Percentiles rank a stretch among this genome's conserved stretches.
phyloP scores from a whole-genome alignment of 2,797 vertebrate genomes.

The Myotis findleyi region DNA sequence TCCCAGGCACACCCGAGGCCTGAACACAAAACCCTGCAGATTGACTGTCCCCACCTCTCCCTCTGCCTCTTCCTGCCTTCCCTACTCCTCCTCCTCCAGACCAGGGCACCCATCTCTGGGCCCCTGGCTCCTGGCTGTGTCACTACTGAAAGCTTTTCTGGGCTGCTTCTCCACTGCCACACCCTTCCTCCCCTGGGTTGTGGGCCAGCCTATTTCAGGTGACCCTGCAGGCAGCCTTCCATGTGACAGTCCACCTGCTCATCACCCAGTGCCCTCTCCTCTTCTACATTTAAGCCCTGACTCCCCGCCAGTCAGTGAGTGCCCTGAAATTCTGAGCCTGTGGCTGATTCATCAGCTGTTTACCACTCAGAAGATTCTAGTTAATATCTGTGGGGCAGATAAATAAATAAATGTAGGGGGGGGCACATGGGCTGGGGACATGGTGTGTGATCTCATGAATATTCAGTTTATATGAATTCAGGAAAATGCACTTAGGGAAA shows the following conservation, averaged over 20 bases:
- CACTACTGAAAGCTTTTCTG: background rate
- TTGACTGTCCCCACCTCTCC: background rate
- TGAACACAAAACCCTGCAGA: background rate
- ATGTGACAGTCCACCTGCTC: background rate
- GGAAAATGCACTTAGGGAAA: background rate
- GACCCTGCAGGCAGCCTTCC: background rate
- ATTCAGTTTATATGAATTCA: background rate
- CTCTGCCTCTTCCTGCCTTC: background rate
- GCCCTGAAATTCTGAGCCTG: background rate
- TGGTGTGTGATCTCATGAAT: background rate
- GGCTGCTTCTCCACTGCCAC: background rate
- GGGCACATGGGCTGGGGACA: background rate
- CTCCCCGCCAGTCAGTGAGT: background rate
- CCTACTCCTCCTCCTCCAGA: no score
- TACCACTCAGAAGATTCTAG: background rate
- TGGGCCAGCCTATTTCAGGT: background rate
- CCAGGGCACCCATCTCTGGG: background rate
- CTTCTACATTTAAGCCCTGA: background rate
- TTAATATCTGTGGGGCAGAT: background rate
- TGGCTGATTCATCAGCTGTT: background rate
- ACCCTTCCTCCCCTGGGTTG: background rate
- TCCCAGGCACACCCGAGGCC: background rate
- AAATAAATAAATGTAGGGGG: background rate
- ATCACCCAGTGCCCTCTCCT: background rate
- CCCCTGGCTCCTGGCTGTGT: background rate